A percentile compares a stretch with the other conserved stretches of the same genome.
Evolutionary conservation across 1,140 invertebrate genomes (phyloP).

Genomic region (Pomacea maculata): DNA sequence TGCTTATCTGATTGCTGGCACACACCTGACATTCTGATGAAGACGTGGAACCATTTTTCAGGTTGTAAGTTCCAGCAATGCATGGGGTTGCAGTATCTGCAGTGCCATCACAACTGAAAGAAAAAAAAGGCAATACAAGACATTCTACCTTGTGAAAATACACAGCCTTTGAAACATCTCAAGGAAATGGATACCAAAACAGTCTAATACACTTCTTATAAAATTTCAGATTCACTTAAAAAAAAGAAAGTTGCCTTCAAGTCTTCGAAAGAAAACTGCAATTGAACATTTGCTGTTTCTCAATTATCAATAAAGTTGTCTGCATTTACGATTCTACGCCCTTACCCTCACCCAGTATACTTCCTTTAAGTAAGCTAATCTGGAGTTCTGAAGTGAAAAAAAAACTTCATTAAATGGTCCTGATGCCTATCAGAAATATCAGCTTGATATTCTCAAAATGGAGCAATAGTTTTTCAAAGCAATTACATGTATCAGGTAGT

Average conservation of each 20-base stretch:
- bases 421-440: too few relatives aligned
- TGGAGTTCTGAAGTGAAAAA: too few relatives aligned
- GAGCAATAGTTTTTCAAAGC: too few relatives aligned
- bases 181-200: not conserved
- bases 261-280: too few relatives aligned
- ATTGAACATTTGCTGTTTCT: too few relatives aligned
- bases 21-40: slow-evolving; percentile 35
- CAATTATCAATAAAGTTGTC: too few relatives aligned
- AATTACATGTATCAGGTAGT: too few relatives aligned
- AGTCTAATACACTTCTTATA: not conserved
- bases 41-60: slow-evolving; percentile 23
- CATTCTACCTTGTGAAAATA: not conserved
- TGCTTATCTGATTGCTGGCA: slow-evolving; percentile 33
- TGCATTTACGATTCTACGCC: too few relatives aligned
- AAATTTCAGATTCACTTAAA: not conserved
- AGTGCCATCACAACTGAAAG: slow-evolving; percentile 45
- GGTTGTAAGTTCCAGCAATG: slow-evolving; percentile 40
- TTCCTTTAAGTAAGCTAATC: too few relatives aligned
- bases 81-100: slow-evolving; percentile 30
- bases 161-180: not conserved
- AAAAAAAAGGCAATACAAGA: slow-evolving; percentile 24
- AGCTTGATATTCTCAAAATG: too few relatives aligned
- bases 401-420: too few relatives aligned
- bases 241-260: not conserved
- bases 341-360: too few relatives aligned